These are phyloP conservation scores for Rutpela maculata DNA, from an alignment of 2,888 invertebrate genomes.

Conservation along the genomic window DNA sequence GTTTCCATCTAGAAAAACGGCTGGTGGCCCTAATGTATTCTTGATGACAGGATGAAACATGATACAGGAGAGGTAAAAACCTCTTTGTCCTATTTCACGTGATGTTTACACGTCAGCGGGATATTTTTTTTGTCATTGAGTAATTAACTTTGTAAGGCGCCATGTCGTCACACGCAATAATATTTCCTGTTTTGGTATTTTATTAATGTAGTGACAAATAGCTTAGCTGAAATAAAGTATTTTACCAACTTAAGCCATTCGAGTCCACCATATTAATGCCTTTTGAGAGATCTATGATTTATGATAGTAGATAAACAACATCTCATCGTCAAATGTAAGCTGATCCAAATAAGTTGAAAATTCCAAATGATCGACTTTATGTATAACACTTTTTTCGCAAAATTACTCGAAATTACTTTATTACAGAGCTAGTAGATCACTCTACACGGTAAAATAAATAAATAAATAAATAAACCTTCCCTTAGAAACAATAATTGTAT, in stretches of 20 bases:
- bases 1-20: constrained; percentile 5
- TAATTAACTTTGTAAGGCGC: not conserved
- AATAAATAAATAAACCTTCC: too few species aligned
- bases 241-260: not conserved
- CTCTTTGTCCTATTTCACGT: constrained; percentile 7
- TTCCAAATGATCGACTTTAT: too few species aligned
- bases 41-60: constrained; percentile 31
- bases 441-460: too few species aligned
- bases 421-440: too few species aligned
- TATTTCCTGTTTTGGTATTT: not conserved
- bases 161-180: not conserved
- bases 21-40: constrained; percentile 18
- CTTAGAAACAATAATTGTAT: too few species aligned
- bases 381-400: too few species aligned
- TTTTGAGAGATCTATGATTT: too few species aligned
- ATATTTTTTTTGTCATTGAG: constrained; percentile 6
- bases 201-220: constrained; percentile 5
- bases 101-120: constrained; percentile 1
- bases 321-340: too few species aligned
- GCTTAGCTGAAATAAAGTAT: not conserved
- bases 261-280: not conserved
- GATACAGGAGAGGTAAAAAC: constrained; percentile 15
- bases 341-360: too few species aligned
- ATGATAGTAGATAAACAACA: too few species aligned
- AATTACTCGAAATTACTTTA: too few species aligned